Evolutionary conservation across 2,888 invertebrate genomes (phyloP).

Genomic region (Lepidochitona cinerea): DNA sequence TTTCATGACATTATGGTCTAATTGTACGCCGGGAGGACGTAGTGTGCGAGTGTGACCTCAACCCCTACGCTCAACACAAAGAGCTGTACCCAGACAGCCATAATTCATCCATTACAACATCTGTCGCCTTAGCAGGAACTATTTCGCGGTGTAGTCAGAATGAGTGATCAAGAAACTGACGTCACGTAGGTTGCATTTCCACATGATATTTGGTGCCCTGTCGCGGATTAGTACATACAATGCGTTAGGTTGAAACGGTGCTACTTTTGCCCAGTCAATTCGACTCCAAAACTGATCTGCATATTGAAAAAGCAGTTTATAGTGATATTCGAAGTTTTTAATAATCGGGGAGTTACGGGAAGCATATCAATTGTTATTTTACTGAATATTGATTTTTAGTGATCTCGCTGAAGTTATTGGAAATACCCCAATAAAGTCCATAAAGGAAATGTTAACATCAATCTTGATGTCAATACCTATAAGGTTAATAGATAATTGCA

Average conservation of each 20-base stretch:
- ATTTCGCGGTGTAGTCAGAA: slow-evolving; percentile 50
- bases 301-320: no score
- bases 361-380: no score
- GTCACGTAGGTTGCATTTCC: slow-evolving; percentile 47
- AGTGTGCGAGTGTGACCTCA: background rate
- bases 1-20: no score
- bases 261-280: slow-evolving; percentile 38
- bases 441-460: slow-evolving; percentile 1
- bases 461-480: slow-evolving; percentile 10
- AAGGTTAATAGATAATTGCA: background rate
- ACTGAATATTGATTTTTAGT: background rate
- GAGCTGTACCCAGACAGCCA: slow-evolving; percentile 16
- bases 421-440: no score
- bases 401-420: background rate
- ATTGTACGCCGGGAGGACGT: no score
- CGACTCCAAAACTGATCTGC: no score
- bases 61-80: background rate
- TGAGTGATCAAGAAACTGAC: slow-evolving; percentile 41
- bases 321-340: no score
- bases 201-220: slow-evolving; percentile 14
- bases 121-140: slow-evolving; percentile 44
- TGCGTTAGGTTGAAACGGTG: background rate
- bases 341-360: no score
- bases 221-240: background rate
- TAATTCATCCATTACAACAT: slow-evolving; percentile 24